phyloP scores from a whole-genome alignment of 2,888 invertebrate genomes.

The Protodeltote pygarga region DNA sequence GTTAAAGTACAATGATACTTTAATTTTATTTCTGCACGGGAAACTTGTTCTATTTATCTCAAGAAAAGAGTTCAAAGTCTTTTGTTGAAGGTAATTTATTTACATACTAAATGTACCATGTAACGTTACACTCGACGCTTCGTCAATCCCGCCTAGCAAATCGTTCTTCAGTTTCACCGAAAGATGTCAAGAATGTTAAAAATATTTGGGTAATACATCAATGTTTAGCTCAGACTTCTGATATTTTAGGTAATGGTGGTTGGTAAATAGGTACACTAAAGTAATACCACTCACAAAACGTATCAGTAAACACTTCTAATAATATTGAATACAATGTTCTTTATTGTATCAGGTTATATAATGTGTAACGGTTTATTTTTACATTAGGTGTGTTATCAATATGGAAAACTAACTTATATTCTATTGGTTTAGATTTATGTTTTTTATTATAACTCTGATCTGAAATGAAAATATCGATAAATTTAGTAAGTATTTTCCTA shows the following conservation, averaged over 20 bases:
- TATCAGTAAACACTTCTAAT: no score
- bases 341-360: no score
- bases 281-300: no score
- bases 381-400: no score
- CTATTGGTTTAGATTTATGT: no score
- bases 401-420: no score
- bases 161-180: constrained; percentile 26
- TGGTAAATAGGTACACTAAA: no score
- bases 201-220: constrained; percentile 19
- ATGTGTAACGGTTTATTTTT: no score
- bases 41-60: constrained; percentile 43
- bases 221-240: constrained; percentile 20
- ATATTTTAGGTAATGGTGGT: no score
- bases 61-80: constrained; percentile 33
- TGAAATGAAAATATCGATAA: constrained; percentile 22
- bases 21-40: constrained; percentile 42
- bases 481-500: constrained; percentile 17
- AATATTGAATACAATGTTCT: no score
- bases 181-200: constrained; percentile 27
- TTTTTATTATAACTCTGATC: no score
- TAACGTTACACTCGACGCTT: constrained; percentile 41
- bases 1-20: constrained; percentile 38
- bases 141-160: constrained; percentile 29
- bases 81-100: constrained; percentile 32
- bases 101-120: constrained; percentile 31